These are phyloP conservation scores for Eristalinus aeneus DNA, from an alignment of 2,888 invertebrate genomes.

Conservation along the genomic window DNA sequence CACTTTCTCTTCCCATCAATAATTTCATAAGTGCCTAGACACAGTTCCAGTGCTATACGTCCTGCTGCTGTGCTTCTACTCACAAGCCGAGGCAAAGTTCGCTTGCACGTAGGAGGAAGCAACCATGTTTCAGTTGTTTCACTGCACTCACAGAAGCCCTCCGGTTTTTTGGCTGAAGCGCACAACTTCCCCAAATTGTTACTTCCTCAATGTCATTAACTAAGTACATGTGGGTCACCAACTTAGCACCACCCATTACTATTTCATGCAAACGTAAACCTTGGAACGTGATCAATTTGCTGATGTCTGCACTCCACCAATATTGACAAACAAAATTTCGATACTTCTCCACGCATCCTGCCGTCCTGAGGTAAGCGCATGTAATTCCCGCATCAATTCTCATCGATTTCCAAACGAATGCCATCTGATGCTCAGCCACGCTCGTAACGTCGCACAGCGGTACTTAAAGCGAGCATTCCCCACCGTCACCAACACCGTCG, in stretches of 20 bases:
- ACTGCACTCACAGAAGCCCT: neutral
- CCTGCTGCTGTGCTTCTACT: neutral
- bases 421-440: constrained; percentile 59
- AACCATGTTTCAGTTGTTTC: neutral
- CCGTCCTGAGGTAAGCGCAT: constrained; percentile 37
- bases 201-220: constrained; percentile 61
- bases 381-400: constrained; percentile 62
- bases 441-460: constrained; percentile 42
- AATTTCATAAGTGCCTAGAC: neutral
- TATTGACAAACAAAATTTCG: constrained; percentile 59
- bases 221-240: constrained; percentile 64
- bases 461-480: constrained; percentile 26
- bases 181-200: constrained; percentile 35
- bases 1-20: neutral
- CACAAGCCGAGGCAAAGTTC: neutral
- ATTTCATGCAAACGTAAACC: constrained; percentile 60
- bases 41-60: neutral
- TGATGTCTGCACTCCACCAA: constrained; percentile 62
- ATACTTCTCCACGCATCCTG: constrained; percentile 38
- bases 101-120: neutral
- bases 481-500: neutral
- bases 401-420: constrained; percentile 55
- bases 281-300: constrained; percentile 66
- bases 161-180: neutral
- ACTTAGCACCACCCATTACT: constrained; percentile 47